Conservation (phyloP, 2,113 vertebrate species). For the Seriola rivoliana region DNA sequence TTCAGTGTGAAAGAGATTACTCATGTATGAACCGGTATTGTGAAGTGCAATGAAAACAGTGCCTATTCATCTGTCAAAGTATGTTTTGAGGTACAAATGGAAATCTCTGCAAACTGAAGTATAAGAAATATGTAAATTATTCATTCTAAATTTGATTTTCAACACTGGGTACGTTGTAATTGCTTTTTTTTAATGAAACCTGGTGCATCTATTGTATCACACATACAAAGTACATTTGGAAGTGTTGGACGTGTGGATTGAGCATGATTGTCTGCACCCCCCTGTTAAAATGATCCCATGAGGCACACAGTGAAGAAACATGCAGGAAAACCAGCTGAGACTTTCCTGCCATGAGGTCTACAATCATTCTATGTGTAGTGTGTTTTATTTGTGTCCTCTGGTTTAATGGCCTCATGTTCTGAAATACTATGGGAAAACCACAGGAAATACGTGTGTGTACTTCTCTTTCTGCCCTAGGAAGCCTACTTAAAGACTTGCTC, state of each 20-base stretch:
- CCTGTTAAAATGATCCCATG: no score
- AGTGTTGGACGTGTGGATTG: no score
- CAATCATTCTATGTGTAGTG: neutral
- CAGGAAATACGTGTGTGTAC: no score
- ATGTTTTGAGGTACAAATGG: conserved; percentile 7
- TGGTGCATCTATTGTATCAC: no score
- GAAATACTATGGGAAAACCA: neutral
- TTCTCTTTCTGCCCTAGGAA: no score
- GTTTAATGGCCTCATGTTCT: neutral
- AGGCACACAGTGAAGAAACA: no score
- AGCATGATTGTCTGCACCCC: no score
- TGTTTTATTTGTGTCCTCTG: neutral
- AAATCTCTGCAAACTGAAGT: conserved; percentile 28
- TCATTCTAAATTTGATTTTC: neutral
- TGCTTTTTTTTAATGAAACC: neutral
- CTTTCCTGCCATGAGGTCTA: neutral
- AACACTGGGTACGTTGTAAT: neutral
- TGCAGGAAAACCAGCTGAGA: no score
- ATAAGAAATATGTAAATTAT: conserved; percentile 26
- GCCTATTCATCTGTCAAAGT: neutral
- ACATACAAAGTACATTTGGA: no score
- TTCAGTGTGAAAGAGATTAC: conserved; percentile 7
- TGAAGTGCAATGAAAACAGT: neutral
- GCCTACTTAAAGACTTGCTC: no score
- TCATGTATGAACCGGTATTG: conserved; percentile 1